Conservation (phyloP, 2,888 invertebrate genomes). For the Apoda limacodes region DNA sequence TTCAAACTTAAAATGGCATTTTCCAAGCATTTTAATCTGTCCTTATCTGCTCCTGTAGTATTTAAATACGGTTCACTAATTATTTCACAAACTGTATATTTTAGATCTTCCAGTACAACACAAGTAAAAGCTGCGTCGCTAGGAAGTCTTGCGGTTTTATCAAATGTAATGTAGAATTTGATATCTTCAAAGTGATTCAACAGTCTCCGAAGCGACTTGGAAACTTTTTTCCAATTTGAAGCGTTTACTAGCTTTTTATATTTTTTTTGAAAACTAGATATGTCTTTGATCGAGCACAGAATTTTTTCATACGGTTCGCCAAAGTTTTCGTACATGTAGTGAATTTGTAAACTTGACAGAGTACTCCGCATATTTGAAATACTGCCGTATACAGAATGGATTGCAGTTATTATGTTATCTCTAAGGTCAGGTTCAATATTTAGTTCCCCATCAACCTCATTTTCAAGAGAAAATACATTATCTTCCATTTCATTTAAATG, state of each 20-base stretch:
- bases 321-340: conserved; percentile 53
- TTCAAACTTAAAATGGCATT: conserved; percentile 30
- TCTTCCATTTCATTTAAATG: conserved; percentile 55
- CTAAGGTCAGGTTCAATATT: conserved; percentile 30
- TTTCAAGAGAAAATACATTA: conserved; percentile 46
- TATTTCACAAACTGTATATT: conserved; percentile 27
- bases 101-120: conserved; percentile 45
- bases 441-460: conserved; percentile 30
- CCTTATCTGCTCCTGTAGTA: conserved; percentile 18
- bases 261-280: conserved; percentile 24
- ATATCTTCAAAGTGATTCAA: conserved; percentile 60
- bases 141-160: conserved; percentile 57
- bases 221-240: conserved; percentile 32
- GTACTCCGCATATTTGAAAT: conserved; percentile 66
- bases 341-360: conserved; percentile 55
- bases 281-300: conserved; percentile 41
- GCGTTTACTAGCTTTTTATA: conserved; percentile 20
- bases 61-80: conserved; percentile 22
- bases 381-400: conserved; percentile 61
- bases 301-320: conserved; percentile 48
- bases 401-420: conserved; percentile 49
- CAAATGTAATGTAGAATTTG: conserved; percentile 58
- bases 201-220: conserved; percentile 42
- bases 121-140: conserved; percentile 53
- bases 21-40: conserved; percentile 26